Conservation (phyloP, 2,797 vertebrate genomes). For the Ptychadena robeensis region DNA sequence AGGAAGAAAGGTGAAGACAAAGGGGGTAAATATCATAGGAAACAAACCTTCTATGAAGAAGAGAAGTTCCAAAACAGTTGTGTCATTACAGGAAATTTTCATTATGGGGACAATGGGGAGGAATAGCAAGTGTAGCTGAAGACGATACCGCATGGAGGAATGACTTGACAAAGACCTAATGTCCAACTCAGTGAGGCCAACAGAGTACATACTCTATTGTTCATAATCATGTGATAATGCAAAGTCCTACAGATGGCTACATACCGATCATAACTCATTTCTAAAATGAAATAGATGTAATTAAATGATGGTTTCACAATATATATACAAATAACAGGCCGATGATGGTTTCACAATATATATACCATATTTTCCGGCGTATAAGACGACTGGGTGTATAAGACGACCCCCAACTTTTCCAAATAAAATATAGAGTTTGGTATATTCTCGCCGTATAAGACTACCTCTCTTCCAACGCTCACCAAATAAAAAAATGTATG, state of each 20-base stretch:
- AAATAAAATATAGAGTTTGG: too few species aligned
- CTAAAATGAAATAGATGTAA: too few species aligned
- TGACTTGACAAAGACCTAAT: neutral
- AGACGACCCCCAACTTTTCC: too few species aligned
- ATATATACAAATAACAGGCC: too few species aligned
- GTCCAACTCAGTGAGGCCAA: neutral
- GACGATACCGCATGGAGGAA: neutral
- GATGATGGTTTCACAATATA: too few species aligned
- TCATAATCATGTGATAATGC: neutral
- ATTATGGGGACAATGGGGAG: conserved; percentile 4
- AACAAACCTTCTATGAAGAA: conserved; percentile 1
- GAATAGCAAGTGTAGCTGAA: neutral
- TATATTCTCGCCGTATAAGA: too few species aligned
- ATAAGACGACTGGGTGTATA: too few species aligned
- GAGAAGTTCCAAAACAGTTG: neutral
- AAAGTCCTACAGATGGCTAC: conserved; percentile 9
- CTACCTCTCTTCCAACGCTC: too few species aligned
- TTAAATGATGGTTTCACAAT: too few species aligned
- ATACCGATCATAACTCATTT: conserved; percentile 35
- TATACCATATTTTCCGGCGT: too few species aligned
- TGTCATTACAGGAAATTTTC: conserved; percentile 16
- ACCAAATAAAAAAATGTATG: too few species aligned
- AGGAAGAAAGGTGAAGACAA: conserved; percentile 9
- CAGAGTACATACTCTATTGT: neutral
- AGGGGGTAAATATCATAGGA: neutral